Evolutionary conservation across 2,888 invertebrate species (phyloP).

Genomic region (Loripinus fragilis): DNA sequence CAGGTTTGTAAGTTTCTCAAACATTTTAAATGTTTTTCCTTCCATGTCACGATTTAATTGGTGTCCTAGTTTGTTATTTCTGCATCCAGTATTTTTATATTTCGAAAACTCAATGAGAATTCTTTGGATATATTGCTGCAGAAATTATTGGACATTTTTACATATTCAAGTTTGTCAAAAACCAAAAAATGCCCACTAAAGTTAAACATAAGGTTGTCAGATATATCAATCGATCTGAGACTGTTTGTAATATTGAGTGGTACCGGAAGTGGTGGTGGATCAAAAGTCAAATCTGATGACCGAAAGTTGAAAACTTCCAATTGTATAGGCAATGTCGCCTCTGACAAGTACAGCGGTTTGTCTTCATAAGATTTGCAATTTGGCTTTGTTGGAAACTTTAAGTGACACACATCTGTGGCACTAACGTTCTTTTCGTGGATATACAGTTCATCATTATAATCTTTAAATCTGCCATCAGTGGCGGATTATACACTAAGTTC

Average conservation of each 20-base stretch:
- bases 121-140: slow-evolving; percentile 7
- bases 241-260: background rate
- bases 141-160: slow-evolving; percentile 41
- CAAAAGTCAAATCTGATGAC: background rate
- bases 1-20: slow-evolving; percentile 1
- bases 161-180: slow-evolving; percentile 23
- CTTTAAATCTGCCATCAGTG: background rate
- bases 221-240: slow-evolving; percentile 1
- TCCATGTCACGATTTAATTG: background rate
- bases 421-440: background rate
- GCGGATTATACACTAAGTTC: slow-evolving; percentile 17
- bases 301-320: background rate
- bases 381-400: background rate
- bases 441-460: slow-evolving; percentile 16
- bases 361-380: background rate
- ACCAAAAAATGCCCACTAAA: slow-evolving; percentile 26
- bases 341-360: background rate
- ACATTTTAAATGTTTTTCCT: slow-evolving; percentile 19
- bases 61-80: slow-evolving; percentile 35
- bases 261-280: background rate
- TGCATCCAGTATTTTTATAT: slow-evolving; percentile 29
- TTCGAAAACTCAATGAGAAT: slow-evolving; percentile 3
- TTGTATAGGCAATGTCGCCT: background rate
- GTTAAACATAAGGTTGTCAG: background rate
- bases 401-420: background rate